Percentiles rank a stretch among this genome's conserved stretches.
These are phyloP conservation scores for Orgyia antiqua DNA, from an alignment of 2,888 invertebrate species.

Conservation along the genomic window DNA sequence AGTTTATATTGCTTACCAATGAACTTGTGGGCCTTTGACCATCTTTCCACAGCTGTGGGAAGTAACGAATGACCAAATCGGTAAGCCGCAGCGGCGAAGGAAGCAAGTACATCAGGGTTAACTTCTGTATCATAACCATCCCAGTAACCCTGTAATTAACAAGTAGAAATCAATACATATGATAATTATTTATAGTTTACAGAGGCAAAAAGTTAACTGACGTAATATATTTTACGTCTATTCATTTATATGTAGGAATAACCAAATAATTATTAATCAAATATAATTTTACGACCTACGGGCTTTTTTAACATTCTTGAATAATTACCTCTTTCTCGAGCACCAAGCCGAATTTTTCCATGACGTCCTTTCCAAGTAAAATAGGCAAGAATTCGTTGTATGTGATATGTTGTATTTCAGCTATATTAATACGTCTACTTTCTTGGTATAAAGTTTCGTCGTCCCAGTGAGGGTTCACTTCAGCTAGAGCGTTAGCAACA, in stretches of 20 bases:
- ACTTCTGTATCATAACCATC: constrained; percentile 89
- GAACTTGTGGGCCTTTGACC: constrained; percentile 97
- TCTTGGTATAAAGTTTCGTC: constrained; percentile 95
- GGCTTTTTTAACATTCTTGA: too few species aligned
- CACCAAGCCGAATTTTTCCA: constrained; percentile 93
- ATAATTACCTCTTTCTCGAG: constrained; percentile 84
- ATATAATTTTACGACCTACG: too few species aligned
- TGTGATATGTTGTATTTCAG: constrained; percentile 92
- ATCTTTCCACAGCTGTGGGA: constrained; percentile 93
- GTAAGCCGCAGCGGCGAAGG: constrained; percentile 95
- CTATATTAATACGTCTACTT: constrained; percentile 89
- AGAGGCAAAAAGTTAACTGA: too few species aligned
- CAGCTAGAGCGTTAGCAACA: constrained; percentile 84
- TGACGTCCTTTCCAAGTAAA: constrained; percentile 91
- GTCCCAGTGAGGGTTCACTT: constrained; percentile 94
- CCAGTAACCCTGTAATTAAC: constrained; percentile 83
- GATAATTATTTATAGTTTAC: too few species aligned
- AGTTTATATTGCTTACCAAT: constrained; percentile 78
- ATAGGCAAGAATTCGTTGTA: constrained; percentile 95
- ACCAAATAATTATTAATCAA: too few species aligned
- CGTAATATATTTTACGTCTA: too few species aligned
- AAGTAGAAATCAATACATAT: too few species aligned
- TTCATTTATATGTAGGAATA: too few species aligned
- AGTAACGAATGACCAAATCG: constrained; percentile 94
- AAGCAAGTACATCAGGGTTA: constrained; percentile 92